Conservation (phyloP, 2,797 vertebrate species). For the Astyanax mexicanus region DNA sequence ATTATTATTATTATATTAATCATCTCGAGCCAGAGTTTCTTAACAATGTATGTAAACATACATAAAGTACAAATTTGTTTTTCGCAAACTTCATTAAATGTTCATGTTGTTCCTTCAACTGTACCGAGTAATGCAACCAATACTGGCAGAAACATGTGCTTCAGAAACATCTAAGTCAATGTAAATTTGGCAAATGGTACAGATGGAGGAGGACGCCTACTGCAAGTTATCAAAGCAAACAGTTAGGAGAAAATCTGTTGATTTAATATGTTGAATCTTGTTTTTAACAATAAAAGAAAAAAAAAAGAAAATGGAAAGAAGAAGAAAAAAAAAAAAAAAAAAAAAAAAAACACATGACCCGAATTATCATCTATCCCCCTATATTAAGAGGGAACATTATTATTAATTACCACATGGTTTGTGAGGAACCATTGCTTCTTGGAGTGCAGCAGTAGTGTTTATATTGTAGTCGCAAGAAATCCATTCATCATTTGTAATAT, state of each 20-base stretch:
- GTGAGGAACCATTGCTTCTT: slow-evolving; percentile 6
- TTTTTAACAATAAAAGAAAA: too few relatives aligned
- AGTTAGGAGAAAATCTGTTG: slow-evolving; percentile 5
- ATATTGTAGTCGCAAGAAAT: slow-evolving; percentile 25
- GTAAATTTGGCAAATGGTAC: slow-evolving; percentile 41
- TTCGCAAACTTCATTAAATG: slow-evolving; percentile 43
- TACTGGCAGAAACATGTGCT: slow-evolving; percentile 49
- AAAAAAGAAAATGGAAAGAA: too few relatives aligned
- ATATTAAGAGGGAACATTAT: background rate
- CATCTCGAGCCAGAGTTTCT: slow-evolving; percentile 45
- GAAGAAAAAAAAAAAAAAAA: too few relatives aligned
- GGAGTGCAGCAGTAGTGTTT: slow-evolving; percentile 34
- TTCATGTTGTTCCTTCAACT: slow-evolving; percentile 52
- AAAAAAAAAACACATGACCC: slow-evolving; percentile 1
- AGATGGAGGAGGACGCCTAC: slow-evolving; percentile 33
- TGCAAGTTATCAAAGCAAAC: slow-evolving; percentile 19
- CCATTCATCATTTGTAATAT: slow-evolving; percentile 41
- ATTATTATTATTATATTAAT: too few relatives aligned
- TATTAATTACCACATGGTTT: slow-evolving; percentile 14
- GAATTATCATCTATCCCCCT: slow-evolving; percentile 9
- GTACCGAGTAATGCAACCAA: slow-evolving; percentile 51
- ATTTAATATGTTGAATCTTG: too few relatives aligned
- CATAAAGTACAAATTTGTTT: slow-evolving; percentile 53
- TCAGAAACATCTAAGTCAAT: slow-evolving; percentile 17
- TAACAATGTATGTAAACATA: slow-evolving; percentile 59